Conservation (phyloP, 1,140 invertebrate genomes). For the Globodera rostochiensis region DNA sequence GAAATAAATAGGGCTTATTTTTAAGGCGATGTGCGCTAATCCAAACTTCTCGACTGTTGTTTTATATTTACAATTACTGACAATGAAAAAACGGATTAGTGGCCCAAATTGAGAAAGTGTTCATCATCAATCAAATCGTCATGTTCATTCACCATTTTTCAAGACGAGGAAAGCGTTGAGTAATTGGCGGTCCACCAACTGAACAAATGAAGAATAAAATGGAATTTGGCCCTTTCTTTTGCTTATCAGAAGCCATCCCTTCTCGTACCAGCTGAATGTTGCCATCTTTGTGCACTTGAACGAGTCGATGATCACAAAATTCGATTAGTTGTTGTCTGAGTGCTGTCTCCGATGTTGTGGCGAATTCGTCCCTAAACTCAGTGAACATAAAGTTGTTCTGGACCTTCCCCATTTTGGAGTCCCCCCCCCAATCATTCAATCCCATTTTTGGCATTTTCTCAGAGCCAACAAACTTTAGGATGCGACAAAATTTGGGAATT, state of each 20-base stretch:
- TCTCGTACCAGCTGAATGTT: constrained; percentile 28
- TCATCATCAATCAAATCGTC: too few species aligned
- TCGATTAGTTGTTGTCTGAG: constrained; percentile 34
- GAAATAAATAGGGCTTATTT: too few species aligned
- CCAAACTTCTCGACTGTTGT: too few species aligned
- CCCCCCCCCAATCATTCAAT: too few species aligned
- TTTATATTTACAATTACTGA: too few species aligned
- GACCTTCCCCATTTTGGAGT: too few species aligned
- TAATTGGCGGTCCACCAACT: constrained; percentile 4
- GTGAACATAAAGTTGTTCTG: too few species aligned
- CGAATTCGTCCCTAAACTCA: constrained; percentile 34
- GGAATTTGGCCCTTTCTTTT: neutral
- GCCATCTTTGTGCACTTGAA: constrained; percentile 32
- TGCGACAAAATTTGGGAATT: constrained; percentile 33
- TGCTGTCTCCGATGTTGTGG: constrained; percentile 31
- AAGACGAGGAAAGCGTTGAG: neutral
- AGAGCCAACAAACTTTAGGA: constrained; percentile 16
- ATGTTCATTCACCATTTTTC: neutral
- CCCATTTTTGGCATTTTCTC: neutral
- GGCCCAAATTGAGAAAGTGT: too few species aligned
- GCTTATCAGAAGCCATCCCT: neutral
- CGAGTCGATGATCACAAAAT: constrained; percentile 29
- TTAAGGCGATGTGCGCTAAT: too few species aligned
- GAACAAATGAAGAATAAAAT: neutral
- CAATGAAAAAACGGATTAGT: too few species aligned